phyloP scores from a whole-genome alignment of 2,797 vertebrate species.

The Spinus pinus region DNA sequence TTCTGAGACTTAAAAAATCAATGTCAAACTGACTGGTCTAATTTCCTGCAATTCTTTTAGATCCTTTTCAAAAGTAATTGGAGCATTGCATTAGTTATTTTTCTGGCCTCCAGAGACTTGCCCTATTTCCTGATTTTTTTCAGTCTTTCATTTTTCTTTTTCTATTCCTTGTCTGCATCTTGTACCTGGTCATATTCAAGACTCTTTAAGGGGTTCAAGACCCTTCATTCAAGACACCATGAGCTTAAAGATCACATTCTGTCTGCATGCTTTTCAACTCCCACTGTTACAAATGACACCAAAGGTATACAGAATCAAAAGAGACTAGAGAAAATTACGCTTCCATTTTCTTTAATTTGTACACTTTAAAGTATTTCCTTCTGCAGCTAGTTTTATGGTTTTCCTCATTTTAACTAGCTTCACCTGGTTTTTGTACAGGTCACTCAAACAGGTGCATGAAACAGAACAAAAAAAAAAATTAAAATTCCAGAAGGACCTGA shows the following conservation, averaged over 20 bases:
- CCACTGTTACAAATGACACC: neutral
- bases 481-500: neutral
- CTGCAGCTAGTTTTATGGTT: neutral
- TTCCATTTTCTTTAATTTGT: neutral
- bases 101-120: conserved; percentile 4
- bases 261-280: neutral
- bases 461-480: neutral
- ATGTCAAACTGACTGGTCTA: conserved; percentile 65
- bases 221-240: neutral
- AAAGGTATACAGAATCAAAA: neutral
- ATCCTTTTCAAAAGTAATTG: conserved; percentile 66
- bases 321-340: neutral
- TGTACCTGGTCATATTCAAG: neutral
- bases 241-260: neutral
- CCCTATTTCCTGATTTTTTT: neutral
- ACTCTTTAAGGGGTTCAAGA: neutral
- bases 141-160: neutral
- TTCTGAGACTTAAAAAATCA: conserved; percentile 56
- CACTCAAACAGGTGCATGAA: neutral
- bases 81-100: conserved; percentile 55
- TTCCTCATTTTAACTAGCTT: neutral
- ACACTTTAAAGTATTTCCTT: neutral
- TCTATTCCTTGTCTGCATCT: neutral
- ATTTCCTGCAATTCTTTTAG: conserved; percentile 69
- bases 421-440: neutral